Evolutionary conservation across 2,113 vertebrate species (phyloP).

Genomic region (Poeciliopsis occidentalis): DNA sequence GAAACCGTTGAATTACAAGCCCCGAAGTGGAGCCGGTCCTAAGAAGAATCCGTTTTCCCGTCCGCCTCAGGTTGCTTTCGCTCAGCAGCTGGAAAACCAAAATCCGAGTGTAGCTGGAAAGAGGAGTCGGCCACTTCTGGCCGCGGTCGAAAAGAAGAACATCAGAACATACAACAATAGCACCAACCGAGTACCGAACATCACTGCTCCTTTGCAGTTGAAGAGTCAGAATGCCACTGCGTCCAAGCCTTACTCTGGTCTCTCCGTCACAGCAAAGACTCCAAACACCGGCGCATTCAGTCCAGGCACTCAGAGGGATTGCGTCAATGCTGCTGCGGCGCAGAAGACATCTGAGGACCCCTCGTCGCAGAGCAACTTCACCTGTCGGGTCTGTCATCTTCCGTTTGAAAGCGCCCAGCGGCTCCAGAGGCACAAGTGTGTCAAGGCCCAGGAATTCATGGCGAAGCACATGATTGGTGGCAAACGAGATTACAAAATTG

Average conservation of each 20-base stretch:
- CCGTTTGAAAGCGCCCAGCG: conserved; percentile 58
- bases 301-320: background rate
- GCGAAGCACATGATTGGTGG: conserved; percentile 35
- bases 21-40: background rate
- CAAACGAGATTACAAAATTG: conserved; percentile 34
- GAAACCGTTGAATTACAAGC: conserved; percentile 16
- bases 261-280: background rate
- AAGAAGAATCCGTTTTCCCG: background rate
- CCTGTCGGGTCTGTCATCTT: conserved; percentile 66
- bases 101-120: background rate
- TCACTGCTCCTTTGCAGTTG: background rate
- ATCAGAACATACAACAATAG: conserved; percentile 10
- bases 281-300: background rate
- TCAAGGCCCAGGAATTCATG: conserved; percentile 65
- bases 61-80: background rate
- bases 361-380: conserved; percentile 5
- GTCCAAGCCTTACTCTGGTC: background rate
- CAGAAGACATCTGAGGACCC: background rate
- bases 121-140: background rate
- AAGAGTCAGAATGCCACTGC: conserved; percentile 16
- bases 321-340: background rate
- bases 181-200: background rate
- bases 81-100: conserved; percentile 15
- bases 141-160: conserved; percentile 23
- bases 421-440: conserved; percentile 76